A percentile compares a stretch with the other conserved stretches of the same genome.
These are phyloP conservation scores for Rhincodon typus DNA, from an alignment of 2,797 vertebrate genomes.

Conservation along the genomic window DNA sequence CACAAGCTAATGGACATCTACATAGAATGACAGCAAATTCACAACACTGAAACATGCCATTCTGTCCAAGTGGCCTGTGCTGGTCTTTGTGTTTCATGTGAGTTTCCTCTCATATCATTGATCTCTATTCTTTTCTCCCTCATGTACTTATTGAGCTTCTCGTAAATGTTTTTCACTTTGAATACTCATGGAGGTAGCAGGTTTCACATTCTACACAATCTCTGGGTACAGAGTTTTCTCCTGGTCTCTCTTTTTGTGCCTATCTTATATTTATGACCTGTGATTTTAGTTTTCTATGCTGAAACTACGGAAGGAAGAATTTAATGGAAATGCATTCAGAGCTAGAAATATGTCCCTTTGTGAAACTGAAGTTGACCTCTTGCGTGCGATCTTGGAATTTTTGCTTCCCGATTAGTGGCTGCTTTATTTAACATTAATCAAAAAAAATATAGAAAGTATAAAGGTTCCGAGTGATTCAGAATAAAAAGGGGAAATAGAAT, in stretches of 20 bases:
- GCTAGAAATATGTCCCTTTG: neutral
- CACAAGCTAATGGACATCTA: neutral
- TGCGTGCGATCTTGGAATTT: neutral
- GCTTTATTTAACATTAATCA: neutral
- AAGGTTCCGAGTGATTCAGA: neutral
- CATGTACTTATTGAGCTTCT: neutral
- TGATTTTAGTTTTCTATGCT: too few species aligned
- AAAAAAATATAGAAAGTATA: neutral
- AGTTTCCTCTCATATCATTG: neutral
- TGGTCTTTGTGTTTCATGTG: neutral
- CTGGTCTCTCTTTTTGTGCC: neutral
- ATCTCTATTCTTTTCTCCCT: neutral
- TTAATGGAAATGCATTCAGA: neutral
- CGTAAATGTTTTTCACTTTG: neutral
- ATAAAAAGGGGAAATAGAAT: neutral
- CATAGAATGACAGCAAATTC: neutral
- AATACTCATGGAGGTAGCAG: neutral
- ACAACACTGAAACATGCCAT: neutral
- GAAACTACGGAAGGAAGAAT: neutral
- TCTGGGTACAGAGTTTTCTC: neutral
- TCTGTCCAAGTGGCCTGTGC: neutral
- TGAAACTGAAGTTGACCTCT: neutral
- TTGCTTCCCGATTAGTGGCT: neutral
- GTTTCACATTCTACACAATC: neutral
- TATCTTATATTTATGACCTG: neutral